Conservation (phyloP, 2,113 vertebrate species). For the Microtus richardsoni region DNA sequence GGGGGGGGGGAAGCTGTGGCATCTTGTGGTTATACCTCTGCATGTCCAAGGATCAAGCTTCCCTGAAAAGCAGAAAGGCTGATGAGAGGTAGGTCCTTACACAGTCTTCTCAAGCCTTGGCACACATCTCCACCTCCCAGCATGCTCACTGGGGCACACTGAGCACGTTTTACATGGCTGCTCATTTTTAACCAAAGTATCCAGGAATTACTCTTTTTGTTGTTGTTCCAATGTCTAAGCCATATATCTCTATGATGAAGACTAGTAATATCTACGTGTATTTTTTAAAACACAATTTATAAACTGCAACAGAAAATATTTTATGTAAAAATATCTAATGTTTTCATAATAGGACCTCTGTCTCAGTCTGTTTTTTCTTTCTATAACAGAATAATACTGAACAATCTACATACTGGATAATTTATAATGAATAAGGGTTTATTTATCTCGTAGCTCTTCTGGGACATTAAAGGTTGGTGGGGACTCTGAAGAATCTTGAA, state of each 20-base stretch:
- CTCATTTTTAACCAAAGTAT: background rate
- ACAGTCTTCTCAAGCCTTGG: background rate
- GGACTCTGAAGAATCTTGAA: background rate
- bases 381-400: background rate
- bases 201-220: background rate
- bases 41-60: background rate
- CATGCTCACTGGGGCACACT: background rate
- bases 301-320: background rate
- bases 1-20: rapidly evolving
- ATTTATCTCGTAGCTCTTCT: background rate
- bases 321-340: background rate
- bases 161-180: background rate
- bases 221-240: background rate
- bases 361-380: background rate
- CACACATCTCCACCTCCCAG: background rate
- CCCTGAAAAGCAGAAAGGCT: background rate
- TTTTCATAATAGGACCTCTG: background rate
- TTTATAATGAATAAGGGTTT: background rate
- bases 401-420: background rate
- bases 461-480: background rate
- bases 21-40: background rate
- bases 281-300: background rate
- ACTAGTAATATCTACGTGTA: background rate
- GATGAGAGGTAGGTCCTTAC: background rate
- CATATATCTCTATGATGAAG: background rate